These are phyloP conservation scores for Dermatemys mawii DNA, from an alignment of 2,113 vertebrate species.

Conservation along the genomic window DNA sequence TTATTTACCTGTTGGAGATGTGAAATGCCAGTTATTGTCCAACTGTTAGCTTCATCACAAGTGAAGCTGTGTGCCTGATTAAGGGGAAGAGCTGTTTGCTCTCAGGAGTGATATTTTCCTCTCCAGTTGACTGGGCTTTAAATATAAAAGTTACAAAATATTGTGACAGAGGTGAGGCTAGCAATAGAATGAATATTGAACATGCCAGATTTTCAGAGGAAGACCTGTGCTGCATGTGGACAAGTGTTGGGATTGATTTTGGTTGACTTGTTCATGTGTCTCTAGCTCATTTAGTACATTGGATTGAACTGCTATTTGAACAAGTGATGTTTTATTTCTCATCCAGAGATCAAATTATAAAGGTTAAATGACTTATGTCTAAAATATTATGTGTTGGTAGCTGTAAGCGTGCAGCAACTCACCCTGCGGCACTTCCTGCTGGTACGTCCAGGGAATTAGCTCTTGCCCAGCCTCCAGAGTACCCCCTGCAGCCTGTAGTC, in stretches of 20 bases:
- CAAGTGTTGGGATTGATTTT: not conserved
- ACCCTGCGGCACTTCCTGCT: no score
- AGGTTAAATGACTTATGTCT: no score
- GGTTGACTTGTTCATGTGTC: not conserved
- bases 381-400: no score
- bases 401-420: no score
- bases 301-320: no score
- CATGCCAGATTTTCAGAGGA: not conserved
- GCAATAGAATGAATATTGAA: not conserved
- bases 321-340: no score
- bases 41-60: not conserved
- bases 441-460: no score
- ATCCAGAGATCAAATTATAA: no score
- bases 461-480: no score
- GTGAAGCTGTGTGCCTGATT: not conserved
- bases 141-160: not conserved
- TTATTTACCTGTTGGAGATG: not conserved
- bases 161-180: not conserved
- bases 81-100: not conserved
- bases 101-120: not conserved
- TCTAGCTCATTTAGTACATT: no score
- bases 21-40: not conserved
- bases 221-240: not conserved
- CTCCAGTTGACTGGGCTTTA: not conserved
- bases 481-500: no score